A percentile compares a stretch with the other conserved stretches of the same genome.
These are phyloP conservation scores for Drosophila tsacasi DNA, from an alignment of 1,140 invertebrate species.

Conservation along the genomic window DNA sequence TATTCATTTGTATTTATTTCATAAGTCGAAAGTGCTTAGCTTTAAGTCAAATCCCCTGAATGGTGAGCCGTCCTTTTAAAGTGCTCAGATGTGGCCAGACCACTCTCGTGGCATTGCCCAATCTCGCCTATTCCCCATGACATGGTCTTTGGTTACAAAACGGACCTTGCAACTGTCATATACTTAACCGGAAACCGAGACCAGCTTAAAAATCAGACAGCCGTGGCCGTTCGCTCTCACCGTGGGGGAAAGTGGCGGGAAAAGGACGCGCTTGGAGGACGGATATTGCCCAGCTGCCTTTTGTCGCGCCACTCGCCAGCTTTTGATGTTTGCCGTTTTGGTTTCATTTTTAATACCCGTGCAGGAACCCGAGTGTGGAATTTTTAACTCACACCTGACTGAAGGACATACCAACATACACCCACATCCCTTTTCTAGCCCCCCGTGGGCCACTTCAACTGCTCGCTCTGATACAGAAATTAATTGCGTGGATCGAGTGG, in stretches of 20 bases:
- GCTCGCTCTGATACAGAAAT: slow-evolving; percentile 74
- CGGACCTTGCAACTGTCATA: slow-evolving; percentile 55
- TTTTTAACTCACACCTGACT: slow-evolving; percentile 40
- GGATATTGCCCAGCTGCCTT: slow-evolving; percentile 66
- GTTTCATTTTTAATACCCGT: slow-evolving; percentile 75
- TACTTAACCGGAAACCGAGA: slow-evolving; percentile 48
- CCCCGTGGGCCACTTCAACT: slow-evolving; percentile 54
- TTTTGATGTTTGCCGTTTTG: slow-evolving; percentile 80
- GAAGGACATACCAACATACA: neutral
- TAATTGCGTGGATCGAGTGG: slow-evolving; percentile 83
- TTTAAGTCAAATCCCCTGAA: neutral
- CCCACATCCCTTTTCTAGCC: slow-evolving; percentile 5
- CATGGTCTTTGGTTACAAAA: slow-evolving; percentile 55
- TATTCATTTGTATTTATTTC: neutral
- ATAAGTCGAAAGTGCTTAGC: neutral
- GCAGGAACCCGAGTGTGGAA: slow-evolving; percentile 44
- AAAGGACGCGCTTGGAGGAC: slow-evolving; percentile 23
- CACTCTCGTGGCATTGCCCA: slow-evolving; percentile 31
- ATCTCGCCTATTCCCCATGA: slow-evolving; percentile 15
- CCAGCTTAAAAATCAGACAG: slow-evolving; percentile 62
- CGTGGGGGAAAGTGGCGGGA: neutral
- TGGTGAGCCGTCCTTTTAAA: neutral
- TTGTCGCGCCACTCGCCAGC: slow-evolving; percentile 52
- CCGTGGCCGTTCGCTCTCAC: slow-evolving; percentile 21
- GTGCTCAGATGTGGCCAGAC: slow-evolving; percentile 8